Conservation (phyloP, 2,113 vertebrate genomes). For the Azemiops feae region DNA sequence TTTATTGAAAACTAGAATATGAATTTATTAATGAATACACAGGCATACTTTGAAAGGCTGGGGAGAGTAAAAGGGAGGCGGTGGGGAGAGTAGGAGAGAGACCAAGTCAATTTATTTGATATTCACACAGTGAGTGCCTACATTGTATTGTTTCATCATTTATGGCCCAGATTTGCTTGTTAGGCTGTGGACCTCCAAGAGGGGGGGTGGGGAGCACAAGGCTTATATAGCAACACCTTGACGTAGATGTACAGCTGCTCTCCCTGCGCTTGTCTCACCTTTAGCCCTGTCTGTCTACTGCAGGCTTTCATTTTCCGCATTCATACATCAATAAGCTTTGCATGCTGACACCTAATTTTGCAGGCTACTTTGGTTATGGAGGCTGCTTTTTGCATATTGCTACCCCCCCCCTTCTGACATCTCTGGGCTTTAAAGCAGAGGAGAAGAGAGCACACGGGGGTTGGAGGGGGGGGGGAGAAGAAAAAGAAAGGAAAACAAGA, state of each 20-base stretch:
- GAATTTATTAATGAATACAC: conserved; percentile 95
- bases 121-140: conserved; percentile 84
- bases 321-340: conserved; percentile 99
- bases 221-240: conserved; percentile 90
- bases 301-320: conserved; percentile 99
- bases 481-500: not conserved
- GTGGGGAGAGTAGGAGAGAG: conserved; percentile 5
- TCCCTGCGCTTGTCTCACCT: conserved; percentile 92
- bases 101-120: conserved; percentile 86
- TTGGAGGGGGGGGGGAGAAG: not conserved
- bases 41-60: conserved; percentile 75
- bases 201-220: conserved; percentile 62
- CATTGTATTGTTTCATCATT: conserved; percentile 87
- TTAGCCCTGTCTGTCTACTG: conserved; percentile 97
- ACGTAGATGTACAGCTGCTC: conserved; percentile 98
- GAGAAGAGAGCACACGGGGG: conserved; percentile 57
- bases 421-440: conserved; percentile 89
- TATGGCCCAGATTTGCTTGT: conserved; percentile 91
- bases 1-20: conserved; percentile 91
- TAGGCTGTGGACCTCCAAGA: conserved; percentile 90
- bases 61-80: not conserved
- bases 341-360: conserved; percentile 99
- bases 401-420: conserved; percentile 89
- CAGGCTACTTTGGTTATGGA: conserved; percentile 98
- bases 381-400: conserved; percentile 98